These are phyloP conservation scores for Lethenteron reissneri DNA, from an alignment of 2,113 vertebrate genomes.

Conservation along the genomic window DNA sequence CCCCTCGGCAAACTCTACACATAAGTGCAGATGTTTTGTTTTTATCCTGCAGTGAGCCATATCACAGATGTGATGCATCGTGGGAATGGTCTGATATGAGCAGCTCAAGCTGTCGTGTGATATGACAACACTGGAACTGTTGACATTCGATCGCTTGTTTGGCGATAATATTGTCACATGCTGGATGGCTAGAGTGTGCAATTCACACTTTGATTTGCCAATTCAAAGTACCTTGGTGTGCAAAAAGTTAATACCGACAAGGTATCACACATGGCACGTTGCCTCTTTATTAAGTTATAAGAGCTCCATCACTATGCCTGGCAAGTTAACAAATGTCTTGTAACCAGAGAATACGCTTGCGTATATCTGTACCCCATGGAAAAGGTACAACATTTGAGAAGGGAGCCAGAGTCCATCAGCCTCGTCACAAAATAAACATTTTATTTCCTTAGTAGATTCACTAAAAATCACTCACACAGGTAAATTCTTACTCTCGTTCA, in stretches of 20 bases:
- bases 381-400: neutral
- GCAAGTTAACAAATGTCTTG: neutral
- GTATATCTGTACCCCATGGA: neutral
- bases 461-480: neutral
- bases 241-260: neutral
- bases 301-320: neutral
- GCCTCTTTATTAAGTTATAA: neutral
- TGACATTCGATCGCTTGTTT: too few species aligned
- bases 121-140: too few species aligned
- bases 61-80: too few species aligned
- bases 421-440: slow-evolving; percentile 2
- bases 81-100: too few species aligned
- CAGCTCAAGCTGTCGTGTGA: too few species aligned
- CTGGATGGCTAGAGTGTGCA: too few species aligned
- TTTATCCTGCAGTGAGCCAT: too few species aligned
- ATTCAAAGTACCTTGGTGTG: neutral
- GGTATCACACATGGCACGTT: neutral
- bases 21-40: too few species aligned
- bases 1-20: too few species aligned
- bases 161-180: too few species aligned
- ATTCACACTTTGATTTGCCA: too few species aligned
- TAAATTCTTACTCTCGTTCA: neutral
- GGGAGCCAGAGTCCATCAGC: neutral
- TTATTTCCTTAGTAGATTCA: neutral
- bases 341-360: neutral